Evolutionary conservation across 2,113 vertebrate species (phyloP).

Genomic region (Microcebus jonahi): DNA sequence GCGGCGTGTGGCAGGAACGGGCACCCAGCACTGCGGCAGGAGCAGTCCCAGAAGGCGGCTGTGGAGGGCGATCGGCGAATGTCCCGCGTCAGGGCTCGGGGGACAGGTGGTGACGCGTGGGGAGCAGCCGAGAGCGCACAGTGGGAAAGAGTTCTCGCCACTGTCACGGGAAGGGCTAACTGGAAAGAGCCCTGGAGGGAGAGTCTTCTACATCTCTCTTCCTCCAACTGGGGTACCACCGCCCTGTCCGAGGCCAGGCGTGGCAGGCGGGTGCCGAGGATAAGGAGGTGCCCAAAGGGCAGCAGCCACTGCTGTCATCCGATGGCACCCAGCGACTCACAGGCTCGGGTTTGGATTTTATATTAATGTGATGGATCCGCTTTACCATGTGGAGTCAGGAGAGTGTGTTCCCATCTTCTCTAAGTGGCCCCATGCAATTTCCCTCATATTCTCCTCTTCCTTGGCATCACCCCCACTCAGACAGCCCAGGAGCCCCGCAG

Average conservation of each 20-base stretch:
- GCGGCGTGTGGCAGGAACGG: rapidly evolving
- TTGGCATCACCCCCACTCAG: not conserved
- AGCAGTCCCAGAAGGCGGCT: not conserved
- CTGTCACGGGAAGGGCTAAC: not conserved
- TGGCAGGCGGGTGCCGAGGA: not conserved
- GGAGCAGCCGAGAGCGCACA: not conserved
- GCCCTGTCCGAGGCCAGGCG: not conserved
- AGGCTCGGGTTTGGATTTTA: not conserved
- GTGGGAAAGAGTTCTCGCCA: not conserved
- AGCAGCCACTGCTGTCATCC: not conserved
- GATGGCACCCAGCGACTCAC: rapidly evolving
- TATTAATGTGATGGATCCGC: not conserved
- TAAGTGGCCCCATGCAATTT: not conserved
- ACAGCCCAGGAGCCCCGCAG: not conserved
- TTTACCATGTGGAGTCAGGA: not conserved
- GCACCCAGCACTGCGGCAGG: rapidly evolving
- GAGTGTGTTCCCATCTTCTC: not conserved
- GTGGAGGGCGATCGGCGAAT: too few species aligned
- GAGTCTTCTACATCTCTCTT: too few species aligned
- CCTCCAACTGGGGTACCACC: not conserved
- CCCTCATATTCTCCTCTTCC: not conserved
- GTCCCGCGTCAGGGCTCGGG: rapidly evolving
- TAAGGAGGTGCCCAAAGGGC: too few species aligned
- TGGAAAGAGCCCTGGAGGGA: not conserved
- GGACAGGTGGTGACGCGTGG: rapidly evolving